Conservation (phyloP, 2,888 invertebrate genomes). For the Drosophila picticornis region DNA sequence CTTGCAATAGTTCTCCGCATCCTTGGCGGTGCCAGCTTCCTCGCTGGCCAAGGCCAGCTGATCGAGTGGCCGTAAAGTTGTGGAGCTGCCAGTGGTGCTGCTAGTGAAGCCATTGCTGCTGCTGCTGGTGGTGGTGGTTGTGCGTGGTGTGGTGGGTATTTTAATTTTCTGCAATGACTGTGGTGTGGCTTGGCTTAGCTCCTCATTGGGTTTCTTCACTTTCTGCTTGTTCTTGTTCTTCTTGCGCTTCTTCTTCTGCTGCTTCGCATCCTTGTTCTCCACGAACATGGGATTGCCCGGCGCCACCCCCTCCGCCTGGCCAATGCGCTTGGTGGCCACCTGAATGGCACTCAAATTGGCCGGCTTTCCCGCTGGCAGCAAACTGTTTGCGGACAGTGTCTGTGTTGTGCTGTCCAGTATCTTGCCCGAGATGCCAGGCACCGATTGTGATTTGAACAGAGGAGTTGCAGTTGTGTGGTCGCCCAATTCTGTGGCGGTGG, state of each 20-base stretch:
- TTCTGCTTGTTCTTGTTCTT: conserved; percentile 83
- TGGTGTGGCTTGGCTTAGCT: conserved; percentile 28
- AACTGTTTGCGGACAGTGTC: conserved; percentile 64
- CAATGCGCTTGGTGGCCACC: conserved; percentile 75
- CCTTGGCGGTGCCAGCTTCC: conserved; percentile 85
- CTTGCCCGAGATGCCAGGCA: conserved; percentile 61
- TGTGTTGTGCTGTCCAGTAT: conserved; percentile 58
- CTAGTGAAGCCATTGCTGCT: conserved; percentile 32
- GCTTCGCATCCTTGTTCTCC: conserved; percentile 83
- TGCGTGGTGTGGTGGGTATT: conserved; percentile 79
- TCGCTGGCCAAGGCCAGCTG: conserved; percentile 84
- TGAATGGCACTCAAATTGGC: conserved; percentile 63
- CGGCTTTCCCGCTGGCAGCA: conserved; percentile 64
- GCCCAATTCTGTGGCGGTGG: conserved; percentile 28
- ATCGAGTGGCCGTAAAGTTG: conserved; percentile 64
- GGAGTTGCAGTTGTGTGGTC: conserved; percentile 2
- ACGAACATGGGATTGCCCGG: conserved; percentile 73
- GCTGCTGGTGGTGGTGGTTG: conserved; percentile 38
- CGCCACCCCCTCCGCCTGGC: conserved; percentile 52
- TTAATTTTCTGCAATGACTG: conserved; percentile 74
- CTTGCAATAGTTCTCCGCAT: conserved; percentile 89
- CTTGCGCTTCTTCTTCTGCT: conserved; percentile 81
- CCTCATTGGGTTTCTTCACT: conserved; percentile 81
- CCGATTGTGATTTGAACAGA: conserved; percentile 28
- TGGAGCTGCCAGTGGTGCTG: conserved; percentile 15